These are phyloP conservation scores for Apocrypta bakeri DNA, from an alignment of 1,140 invertebrate species.

Conservation along the genomic window DNA sequence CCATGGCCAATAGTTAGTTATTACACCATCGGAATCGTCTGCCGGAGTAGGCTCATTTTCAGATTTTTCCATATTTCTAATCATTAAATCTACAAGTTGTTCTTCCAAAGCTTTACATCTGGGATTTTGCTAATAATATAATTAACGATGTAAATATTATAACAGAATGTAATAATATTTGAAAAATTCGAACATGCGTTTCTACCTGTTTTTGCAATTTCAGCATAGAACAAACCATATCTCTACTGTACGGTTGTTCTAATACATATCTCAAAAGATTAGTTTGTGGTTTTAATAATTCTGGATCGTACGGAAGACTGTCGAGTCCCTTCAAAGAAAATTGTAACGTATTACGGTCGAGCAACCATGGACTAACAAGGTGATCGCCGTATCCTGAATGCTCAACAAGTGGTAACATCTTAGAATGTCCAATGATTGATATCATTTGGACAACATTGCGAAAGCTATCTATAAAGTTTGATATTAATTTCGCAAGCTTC, in stretches of 20 bases:
- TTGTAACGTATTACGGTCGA: slow-evolving; percentile 90
- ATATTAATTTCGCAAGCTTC: slow-evolving; percentile 89
- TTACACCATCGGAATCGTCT: slow-evolving; percentile 79
- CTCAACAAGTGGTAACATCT: slow-evolving; percentile 95
- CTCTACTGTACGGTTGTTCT: slow-evolving; percentile 95
- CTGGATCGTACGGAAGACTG: slow-evolving; percentile 92
- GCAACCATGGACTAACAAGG: slow-evolving; percentile 92
- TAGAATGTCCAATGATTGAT: slow-evolving; percentile 90
- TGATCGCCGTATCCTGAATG: slow-evolving; percentile 92
- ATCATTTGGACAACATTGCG: slow-evolving; percentile 95
- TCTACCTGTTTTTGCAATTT: slow-evolving; percentile 90
- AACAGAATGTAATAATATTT: neutral
- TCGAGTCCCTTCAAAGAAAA: slow-evolving; percentile 87
- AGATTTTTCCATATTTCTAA: slow-evolving; percentile 93
- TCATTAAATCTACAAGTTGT: slow-evolving; percentile 93
- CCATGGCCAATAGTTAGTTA: slow-evolving; percentile 89
- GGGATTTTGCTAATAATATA: slow-evolving; percentile 83
- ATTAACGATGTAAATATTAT: neutral
- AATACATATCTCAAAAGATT: slow-evolving; percentile 91
- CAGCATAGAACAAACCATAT: slow-evolving; percentile 96
- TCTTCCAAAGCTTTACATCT: slow-evolving; percentile 93
- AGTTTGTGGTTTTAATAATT: slow-evolving; percentile 91
- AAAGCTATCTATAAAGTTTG: slow-evolving; percentile 94
- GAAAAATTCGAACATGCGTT: neutral
- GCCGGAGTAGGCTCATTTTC: slow-evolving; percentile 79